Percentiles rank a stretch among this genome's conserved stretches.
These are phyloP conservation scores for Sylvia borin DNA, from an alignment of 2,797 vertebrate species.

Conservation along the genomic window DNA sequence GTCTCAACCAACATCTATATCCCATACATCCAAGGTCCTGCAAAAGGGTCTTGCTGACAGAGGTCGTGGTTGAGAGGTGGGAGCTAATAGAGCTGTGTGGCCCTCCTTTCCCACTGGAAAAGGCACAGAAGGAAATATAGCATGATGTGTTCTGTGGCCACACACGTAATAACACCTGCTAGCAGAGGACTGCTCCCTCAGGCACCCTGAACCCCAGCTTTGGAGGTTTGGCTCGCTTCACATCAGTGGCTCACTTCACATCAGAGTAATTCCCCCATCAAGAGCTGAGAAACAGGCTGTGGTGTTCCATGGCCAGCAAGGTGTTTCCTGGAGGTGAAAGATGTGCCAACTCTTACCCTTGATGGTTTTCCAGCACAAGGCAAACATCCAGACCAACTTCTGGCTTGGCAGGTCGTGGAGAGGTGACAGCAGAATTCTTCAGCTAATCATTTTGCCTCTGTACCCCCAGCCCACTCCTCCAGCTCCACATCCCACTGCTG, in stretches of 20 bases:
- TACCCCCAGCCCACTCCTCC: not conserved
- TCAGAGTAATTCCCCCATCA: not conserved
- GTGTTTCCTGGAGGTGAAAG: not conserved
- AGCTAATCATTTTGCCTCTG: not conserved
- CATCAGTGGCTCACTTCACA: too few species aligned
- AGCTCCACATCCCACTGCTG: not conserved
- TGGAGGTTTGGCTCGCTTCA: not conserved
- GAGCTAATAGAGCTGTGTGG: not conserved
- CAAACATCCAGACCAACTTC: not conserved
- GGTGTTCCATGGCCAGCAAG: not conserved
- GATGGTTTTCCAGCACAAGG: not conserved
- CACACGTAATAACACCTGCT: rapidly evolving
- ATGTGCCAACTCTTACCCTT: not conserved
- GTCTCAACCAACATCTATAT: not conserved
- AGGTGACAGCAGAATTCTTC: not conserved
- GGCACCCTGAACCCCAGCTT: not conserved
- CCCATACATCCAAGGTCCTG: not conserved
- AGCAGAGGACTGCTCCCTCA: not conserved
- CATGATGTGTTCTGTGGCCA: not conserved
- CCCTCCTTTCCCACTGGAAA: not conserved
- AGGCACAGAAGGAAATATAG: not conserved
- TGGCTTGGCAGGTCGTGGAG: not conserved
- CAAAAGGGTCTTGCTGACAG: not conserved
- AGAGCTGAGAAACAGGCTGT: not conserved
- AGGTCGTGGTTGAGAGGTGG: not conserved